Percentiles rank a stretch among this genome's conserved stretches.
These are phyloP conservation scores for Eristalis pertinax DNA, from an alignment of 2,888 invertebrate genomes.

Conservation along the genomic window DNA sequence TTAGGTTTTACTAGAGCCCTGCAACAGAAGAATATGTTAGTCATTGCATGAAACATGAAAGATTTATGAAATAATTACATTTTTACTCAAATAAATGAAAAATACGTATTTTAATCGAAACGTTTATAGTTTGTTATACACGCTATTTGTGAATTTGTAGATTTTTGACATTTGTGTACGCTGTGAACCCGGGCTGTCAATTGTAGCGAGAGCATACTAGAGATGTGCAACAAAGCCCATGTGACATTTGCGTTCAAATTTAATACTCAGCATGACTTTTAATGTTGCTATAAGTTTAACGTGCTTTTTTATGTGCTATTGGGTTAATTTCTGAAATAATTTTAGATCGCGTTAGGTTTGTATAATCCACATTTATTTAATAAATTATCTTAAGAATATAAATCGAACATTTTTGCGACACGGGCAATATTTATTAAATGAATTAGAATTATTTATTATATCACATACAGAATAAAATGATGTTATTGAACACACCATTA, in stretches of 20 bases:
- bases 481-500: background rate
- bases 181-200: background rate
- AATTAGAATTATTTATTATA: too few relatives aligned
- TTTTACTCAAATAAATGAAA: background rate
- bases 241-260: too few relatives aligned
- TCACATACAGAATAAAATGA: too few relatives aligned
- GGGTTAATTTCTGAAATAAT: too few relatives aligned
- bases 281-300: too few relatives aligned
- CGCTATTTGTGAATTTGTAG: constrained; percentile 36
- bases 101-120: constrained; percentile 16
- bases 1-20: constrained; percentile 87
- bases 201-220: background rate
- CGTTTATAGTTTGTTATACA: constrained; percentile 46
- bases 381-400: too few relatives aligned
- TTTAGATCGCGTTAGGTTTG: too few relatives aligned
- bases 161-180: constrained; percentile 22
- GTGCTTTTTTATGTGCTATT: too few relatives aligned
- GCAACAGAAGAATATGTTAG: background rate
- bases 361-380: too few relatives aligned
- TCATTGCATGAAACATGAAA: background rate
- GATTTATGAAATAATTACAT: constrained; percentile 12
- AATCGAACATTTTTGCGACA: too few relatives aligned
- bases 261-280: too few relatives aligned
- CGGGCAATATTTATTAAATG: too few relatives aligned
- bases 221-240: background rate